Evolutionary conservation across 2,113 vertebrate genomes (phyloP).

Genomic region (Aleadryas rufinucha): DNA sequence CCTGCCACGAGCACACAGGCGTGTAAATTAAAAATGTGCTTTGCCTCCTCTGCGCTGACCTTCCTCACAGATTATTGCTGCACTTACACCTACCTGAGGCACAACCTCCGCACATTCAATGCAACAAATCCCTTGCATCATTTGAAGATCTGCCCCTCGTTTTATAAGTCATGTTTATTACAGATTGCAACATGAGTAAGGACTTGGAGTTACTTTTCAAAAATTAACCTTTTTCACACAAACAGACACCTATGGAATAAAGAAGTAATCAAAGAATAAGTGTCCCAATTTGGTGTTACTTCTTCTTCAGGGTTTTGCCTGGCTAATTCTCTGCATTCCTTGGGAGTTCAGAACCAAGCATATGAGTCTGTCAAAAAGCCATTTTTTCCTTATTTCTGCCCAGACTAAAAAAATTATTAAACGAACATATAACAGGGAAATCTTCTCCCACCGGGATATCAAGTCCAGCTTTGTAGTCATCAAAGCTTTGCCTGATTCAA

Average conservation of each 20-base stretch:
- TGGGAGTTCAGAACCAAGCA: background rate
- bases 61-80: background rate
- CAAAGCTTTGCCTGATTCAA: slow-evolving; percentile 5
- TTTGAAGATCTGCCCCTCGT: background rate
- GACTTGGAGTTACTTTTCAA: background rate
- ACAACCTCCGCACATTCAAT: background rate
- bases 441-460: background rate
- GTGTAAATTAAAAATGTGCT: slow-evolving; percentile 7
- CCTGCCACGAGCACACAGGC: background rate
- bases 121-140: background rate
- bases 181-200: background rate
- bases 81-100: background rate
- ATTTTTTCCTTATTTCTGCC: background rate
- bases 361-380: background rate
- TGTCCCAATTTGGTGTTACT: background rate
- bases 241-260: background rate
- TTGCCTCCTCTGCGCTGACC: background rate
- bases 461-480: background rate
- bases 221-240: background rate
- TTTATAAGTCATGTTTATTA: background rate
- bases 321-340: background rate
- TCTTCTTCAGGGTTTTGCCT: background rate
- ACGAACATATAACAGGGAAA: background rate
- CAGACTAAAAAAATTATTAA: background rate
- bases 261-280: background rate